Evolutionary conservation across 1,140 invertebrate species (phyloP).

Genomic region (Bacillus rossius): DNA sequence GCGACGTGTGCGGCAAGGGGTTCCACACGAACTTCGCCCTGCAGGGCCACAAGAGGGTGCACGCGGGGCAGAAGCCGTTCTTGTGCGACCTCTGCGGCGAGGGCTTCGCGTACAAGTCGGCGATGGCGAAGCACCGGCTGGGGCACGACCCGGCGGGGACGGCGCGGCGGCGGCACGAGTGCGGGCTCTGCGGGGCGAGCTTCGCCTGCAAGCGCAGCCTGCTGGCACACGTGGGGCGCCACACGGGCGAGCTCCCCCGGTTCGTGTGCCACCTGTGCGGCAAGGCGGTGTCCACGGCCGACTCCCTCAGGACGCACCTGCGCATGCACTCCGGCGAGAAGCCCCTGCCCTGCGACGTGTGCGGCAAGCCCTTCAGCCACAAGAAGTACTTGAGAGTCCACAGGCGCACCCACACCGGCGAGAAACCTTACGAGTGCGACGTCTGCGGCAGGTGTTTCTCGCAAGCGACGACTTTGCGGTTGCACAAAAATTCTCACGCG

Average conservation of each 20-base stretch:
- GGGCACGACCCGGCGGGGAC: conserved; percentile 35
- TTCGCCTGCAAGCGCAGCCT: conserved; percentile 35
- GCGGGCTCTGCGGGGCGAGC: conserved; percentile 33
- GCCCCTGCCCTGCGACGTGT: conserved; percentile 61
- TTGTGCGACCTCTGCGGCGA: conserved; percentile 46
- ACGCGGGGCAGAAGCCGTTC: conserved; percentile 58
- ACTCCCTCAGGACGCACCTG: conserved; percentile 2
- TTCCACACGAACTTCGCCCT: conserved; percentile 56
- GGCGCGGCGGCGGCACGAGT: conserved; percentile 43
- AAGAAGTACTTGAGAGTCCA: conserved; percentile 75
- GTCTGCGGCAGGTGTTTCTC: conserved; percentile 64
- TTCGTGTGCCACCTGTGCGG: conserved; percentile 67
- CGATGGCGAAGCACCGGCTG: conserved; percentile 39
- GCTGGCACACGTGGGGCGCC: conserved; percentile 45
- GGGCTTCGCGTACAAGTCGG: conserved; percentile 46
- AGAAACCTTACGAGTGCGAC: conserved; percentile 62
- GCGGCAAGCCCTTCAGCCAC: conserved; percentile 62
- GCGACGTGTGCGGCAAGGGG: conserved; percentile 55
- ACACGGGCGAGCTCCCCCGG: conserved; percentile 50
- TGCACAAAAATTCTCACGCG: conserved; percentile 54
- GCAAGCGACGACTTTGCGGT: conserved; percentile 40
- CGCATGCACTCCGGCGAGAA: conserved; percentile 66
- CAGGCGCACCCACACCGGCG: conserved; percentile 69
- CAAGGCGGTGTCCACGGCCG: conserved; percentile 26
- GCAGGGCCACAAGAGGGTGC: conserved; percentile 54